phyloP scores from a whole-genome alignment of 2,797 vertebrate genomes.

The Syndactyla subalaris region DNA sequence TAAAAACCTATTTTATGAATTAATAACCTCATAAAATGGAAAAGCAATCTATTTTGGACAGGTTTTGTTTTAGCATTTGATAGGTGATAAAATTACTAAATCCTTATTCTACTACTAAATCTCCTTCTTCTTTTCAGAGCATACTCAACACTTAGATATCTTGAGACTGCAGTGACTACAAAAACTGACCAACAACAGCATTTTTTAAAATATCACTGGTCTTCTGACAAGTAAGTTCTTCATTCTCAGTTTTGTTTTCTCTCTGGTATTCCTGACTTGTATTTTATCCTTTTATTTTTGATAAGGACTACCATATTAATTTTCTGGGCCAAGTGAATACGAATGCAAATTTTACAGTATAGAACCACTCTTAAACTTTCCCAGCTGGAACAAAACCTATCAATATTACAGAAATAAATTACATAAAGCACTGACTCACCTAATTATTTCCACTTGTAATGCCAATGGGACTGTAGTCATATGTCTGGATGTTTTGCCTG shows the following conservation, averaged over 20 bases:
- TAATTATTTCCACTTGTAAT: background rate
- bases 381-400: background rate
- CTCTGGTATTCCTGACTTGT: background rate
- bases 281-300: background rate
- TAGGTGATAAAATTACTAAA: background rate
- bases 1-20: background rate
- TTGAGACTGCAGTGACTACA: background rate
- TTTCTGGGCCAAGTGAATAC: background rate
- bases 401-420: background rate
- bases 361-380: background rate
- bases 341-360: background rate
- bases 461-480: background rate
- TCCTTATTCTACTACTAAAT: background rate
- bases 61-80: background rate
- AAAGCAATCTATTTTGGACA: background rate
- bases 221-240: constrained; percentile 48
- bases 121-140: constrained; percentile 47
- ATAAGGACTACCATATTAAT: background rate
- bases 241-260: background rate
- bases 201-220: background rate
- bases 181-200: background rate
- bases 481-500: background rate
- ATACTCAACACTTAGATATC: background rate
- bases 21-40: background rate
- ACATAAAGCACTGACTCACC: background rate